These are phyloP conservation scores for Agrypnia vestita DNA, from an alignment of 1,140 invertebrate genomes.

Conservation along the genomic window DNA sequence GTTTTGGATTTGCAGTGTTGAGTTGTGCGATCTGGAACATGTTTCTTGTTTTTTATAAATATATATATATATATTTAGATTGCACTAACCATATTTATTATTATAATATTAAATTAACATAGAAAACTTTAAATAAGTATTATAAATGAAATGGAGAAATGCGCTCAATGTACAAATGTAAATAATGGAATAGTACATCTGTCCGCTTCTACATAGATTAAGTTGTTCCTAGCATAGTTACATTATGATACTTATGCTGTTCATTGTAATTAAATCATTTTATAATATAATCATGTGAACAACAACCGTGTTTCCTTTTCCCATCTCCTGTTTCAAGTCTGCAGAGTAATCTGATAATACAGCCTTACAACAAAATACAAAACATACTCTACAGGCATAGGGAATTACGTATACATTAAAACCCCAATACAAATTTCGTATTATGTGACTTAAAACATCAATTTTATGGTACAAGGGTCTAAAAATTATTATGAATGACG, in stretches of 20 bases:
- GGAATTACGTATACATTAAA: no score
- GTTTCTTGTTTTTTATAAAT: conserved; percentile 56
- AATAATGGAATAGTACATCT: conserved; percentile 72
- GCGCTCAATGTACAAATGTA: conserved; percentile 76
- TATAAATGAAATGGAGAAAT: conserved; percentile 67
- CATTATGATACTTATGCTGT: conserved; percentile 75
- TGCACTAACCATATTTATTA: conserved; percentile 62
- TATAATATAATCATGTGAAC: conserved; percentile 76
- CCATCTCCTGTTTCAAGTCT: background rate
- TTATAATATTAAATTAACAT: conserved; percentile 63
- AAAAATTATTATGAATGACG: no score
- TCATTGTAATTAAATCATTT: conserved; percentile 76
- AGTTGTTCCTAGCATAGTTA: conserved; percentile 74
- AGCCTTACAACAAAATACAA: no score
- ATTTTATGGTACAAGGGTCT: no score
- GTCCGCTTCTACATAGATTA: conserved; percentile 72
- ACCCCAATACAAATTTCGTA: no score
- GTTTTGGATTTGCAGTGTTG: conserved; percentile 53
- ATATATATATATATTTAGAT: conserved; percentile 53
- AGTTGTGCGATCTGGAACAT: conserved; percentile 50
- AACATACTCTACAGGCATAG: no score
- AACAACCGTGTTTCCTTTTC: conserved; percentile 63
- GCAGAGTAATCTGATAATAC: no score
- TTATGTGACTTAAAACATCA: no score
- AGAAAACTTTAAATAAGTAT: conserved; percentile 67